Percentiles rank a stretch among this genome's conserved stretches.
Evolutionary conservation across 2,797 vertebrate genomes (phyloP).

Genomic region (Urophycis tenuis): DNA sequence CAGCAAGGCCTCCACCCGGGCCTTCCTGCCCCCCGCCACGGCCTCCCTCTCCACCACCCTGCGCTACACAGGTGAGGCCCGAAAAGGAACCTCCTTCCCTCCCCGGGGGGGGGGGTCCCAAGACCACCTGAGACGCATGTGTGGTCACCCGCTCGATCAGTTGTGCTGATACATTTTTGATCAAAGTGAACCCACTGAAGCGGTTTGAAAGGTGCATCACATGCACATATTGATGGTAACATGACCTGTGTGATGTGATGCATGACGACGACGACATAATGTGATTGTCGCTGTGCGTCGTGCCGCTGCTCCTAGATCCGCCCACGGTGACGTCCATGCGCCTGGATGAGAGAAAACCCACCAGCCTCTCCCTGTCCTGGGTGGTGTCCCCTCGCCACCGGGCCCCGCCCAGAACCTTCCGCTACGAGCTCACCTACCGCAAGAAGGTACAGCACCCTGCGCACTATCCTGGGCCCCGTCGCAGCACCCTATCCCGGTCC

Average conservation of each 20-base stretch:
- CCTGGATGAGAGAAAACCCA: constrained; percentile 73
- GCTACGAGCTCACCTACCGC: constrained; percentile 87
- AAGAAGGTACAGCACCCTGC: constrained; percentile 74
- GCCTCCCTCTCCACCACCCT: constrained; percentile 80
- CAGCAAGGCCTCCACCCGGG: constrained; percentile 45
- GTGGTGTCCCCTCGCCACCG: constrained; percentile 67
- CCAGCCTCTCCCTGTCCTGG: constrained; percentile 84
- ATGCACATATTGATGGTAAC: background rate
- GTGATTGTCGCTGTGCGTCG: background rate
- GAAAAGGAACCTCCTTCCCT: constrained; percentile 17
- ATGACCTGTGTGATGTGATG: too few relatives aligned
- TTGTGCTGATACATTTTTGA: too few relatives aligned
- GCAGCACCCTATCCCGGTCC: background rate
- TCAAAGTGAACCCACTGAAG: background rate
- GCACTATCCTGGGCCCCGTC: too few relatives aligned
- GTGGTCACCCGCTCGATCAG: background rate
- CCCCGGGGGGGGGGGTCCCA: background rate
- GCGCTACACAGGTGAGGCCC: constrained; percentile 82
- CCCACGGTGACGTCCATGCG: constrained; percentile 80
- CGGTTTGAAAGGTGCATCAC: background rate
- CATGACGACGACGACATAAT: background rate
- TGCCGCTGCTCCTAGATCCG: constrained; percentile 70
- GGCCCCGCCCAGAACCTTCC: constrained; percentile 66
- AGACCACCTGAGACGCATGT: background rate
- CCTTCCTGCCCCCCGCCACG: constrained; percentile 50